Conservation (phyloP, 2,888 invertebrate species). For the Calliscelio sp. region DNA sequence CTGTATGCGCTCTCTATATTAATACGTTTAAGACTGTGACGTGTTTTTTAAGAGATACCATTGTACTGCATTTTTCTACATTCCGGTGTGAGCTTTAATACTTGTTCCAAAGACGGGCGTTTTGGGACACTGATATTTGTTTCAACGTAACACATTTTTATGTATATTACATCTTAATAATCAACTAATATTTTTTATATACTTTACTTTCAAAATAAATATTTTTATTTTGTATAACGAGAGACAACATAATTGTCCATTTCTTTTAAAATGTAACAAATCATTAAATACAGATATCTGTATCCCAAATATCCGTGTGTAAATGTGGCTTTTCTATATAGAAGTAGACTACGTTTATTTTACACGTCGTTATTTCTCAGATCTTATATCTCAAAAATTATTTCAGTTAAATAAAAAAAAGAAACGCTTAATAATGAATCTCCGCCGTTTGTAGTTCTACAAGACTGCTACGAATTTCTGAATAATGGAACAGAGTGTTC, state of each 20-base stretch:
- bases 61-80: slow-evolving; percentile 72
- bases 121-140: slow-evolving; percentile 46
- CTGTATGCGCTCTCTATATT: slow-evolving; percentile 47
- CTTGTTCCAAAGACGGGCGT: slow-evolving; percentile 43
- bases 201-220: too few relatives aligned
- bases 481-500: not conserved
- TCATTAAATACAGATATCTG: slow-evolving; percentile 21
- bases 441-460: slow-evolving; percentile 47
- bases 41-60: slow-evolving; percentile 49
- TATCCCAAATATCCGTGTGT: slow-evolving; percentile 37
- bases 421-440: slow-evolving; percentile 38
- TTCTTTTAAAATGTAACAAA: not conserved
- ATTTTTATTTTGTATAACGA: too few relatives aligned
- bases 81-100: slow-evolving; percentile 73
- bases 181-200: too few relatives aligned
- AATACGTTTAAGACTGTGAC: slow-evolving; percentile 56
- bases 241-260: too few relatives aligned
- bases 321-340: slow-evolving; percentile 57
- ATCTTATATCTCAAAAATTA: not conserved
- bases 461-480: slow-evolving; percentile 38
- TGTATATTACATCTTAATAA: not conserved
- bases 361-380: not conserved
- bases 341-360: slow-evolving; percentile 32
- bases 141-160: slow-evolving; percentile 20
- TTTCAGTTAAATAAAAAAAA: not conserved